Percentiles rank a stretch among this genome's conserved stretches.
Evolutionary conservation across 1,140 invertebrate genomes (phyloP).

Genomic region (Drosophila willistoni): DNA sequence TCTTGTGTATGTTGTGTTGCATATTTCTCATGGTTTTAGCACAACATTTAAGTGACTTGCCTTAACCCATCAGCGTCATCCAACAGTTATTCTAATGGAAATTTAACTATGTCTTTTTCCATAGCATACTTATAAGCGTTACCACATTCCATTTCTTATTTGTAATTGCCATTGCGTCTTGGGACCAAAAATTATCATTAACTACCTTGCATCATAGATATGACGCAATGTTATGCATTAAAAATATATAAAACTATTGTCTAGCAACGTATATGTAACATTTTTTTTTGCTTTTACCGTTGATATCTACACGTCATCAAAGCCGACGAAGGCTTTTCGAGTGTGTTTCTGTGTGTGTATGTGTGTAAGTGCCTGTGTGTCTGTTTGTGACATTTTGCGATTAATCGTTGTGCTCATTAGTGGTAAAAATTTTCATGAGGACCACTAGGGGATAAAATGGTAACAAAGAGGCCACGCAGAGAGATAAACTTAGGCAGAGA

Average conservation of each 20-base stretch:
- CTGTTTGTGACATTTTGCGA: constrained; percentile 58
- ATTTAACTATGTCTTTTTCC: constrained; percentile 57
- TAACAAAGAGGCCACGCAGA: constrained; percentile 18
- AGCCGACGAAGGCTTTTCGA: constrained; percentile 22
- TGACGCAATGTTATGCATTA: constrained; percentile 51
- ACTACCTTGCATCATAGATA: constrained; percentile 38
- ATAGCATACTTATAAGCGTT: constrained; percentile 15
- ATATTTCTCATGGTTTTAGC: constrained; percentile 19
- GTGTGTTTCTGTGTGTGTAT: constrained; percentile 1
- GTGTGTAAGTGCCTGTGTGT: constrained; percentile 29
- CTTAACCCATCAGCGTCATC: constrained; percentile 17
- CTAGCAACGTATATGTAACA: neutral
- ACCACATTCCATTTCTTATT: constrained; percentile 29
- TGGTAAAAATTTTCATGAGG: constrained; percentile 76
- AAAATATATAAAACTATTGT: constrained; percentile 1
- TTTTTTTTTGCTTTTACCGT: constrained; percentile 31
- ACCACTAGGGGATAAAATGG: constrained; percentile 49
- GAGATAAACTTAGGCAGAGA: neutral
- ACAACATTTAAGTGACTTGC: constrained; percentile 2
- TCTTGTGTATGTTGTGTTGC: constrained; percentile 34
- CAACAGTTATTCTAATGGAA: constrained; percentile 66
- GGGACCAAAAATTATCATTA: constrained; percentile 58
- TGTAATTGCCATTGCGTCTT: constrained; percentile 56
- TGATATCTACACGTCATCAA: constrained; percentile 69
- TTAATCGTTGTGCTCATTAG: constrained; percentile 76